Conservation (phyloP, 2,888 invertebrate species). For the Trichogramma dendrolimi region DNA sequence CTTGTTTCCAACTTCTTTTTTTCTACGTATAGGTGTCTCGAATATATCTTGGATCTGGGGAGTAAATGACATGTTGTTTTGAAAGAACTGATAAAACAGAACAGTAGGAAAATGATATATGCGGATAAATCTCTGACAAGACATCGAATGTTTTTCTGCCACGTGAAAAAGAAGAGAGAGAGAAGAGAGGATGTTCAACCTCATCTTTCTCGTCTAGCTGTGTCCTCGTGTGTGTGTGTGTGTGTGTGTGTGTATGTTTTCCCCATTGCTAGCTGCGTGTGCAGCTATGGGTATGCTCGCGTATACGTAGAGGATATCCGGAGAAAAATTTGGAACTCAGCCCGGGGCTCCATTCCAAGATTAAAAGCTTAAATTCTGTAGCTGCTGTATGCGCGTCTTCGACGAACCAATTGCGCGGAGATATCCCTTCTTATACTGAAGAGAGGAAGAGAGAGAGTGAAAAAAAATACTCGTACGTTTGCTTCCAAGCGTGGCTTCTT, state of each 20-base stretch:
- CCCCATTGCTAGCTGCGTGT: neutral
- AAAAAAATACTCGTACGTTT: neutral
- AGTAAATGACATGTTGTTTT: neutral
- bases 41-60: neutral
- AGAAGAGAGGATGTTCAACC: too few species aligned
- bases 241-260: neutral
- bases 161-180: too few species aligned
- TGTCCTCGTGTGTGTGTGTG: neutral
- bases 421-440: neutral
- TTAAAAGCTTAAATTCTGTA: constrained; percentile 20
- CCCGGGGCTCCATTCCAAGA: constrained; percentile 22
- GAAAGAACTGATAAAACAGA: too few species aligned
- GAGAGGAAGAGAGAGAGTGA: neutral
- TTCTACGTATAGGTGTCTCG: neutral
- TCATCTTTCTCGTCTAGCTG: too few species aligned
- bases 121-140: too few species aligned
- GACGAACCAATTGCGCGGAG: neutral
- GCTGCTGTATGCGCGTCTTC: neutral
- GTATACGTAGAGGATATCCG: neutral
- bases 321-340: constrained; percentile 16
- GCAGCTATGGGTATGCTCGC: too few species aligned
- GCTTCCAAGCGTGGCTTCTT: too few species aligned
- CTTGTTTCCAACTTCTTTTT: too few species aligned
- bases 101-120: too few species aligned
- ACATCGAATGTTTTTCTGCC: too few species aligned